Evolutionary conservation across 2,797 vertebrate genomes (phyloP).

Genomic region (Bovichtus variegatus): DNA sequence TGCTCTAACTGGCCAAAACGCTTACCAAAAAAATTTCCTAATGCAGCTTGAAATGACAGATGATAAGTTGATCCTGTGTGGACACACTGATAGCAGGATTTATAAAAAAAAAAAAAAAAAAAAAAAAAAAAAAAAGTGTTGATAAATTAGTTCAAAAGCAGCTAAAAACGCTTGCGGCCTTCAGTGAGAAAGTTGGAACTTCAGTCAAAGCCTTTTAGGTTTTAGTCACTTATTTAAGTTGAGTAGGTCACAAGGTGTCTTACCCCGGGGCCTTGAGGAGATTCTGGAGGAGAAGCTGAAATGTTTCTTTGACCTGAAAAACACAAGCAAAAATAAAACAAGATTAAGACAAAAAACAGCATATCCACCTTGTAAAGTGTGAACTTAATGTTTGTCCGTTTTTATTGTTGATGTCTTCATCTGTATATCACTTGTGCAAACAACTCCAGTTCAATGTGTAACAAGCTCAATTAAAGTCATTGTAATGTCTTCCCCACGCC

Average conservation of each 20-base stretch:
- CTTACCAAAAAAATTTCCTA: not conserved
- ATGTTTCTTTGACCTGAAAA: constrained; percentile 69
- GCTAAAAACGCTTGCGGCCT: not conserved
- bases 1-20: not conserved
- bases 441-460: constrained; percentile 33
- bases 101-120: not conserved
- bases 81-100: not conserved
- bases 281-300: constrained; percentile 75
- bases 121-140: not conserved
- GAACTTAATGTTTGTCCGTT: not conserved
- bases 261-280: constrained; percentile 89
- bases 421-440: constrained; percentile 11
- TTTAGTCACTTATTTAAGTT: not conserved
- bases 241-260: constrained; percentile 68
- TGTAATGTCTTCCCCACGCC: constrained; percentile 26
- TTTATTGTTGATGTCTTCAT: not conserved
- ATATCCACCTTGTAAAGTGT: not conserved
- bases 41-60: not conserved
- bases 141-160: not conserved
- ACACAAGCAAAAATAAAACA: constrained; percentile 21
- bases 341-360: not conserved
- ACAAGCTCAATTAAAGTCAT: constrained; percentile 36
- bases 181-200: not conserved
- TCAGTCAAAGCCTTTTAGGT: not conserved
- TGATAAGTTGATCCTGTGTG: not conserved